Percentiles rank a stretch among this genome's conserved stretches.
Evolutionary conservation across 2,797 vertebrate species (phyloP).

Genomic region (Paedocypris micromegethes): DNA sequence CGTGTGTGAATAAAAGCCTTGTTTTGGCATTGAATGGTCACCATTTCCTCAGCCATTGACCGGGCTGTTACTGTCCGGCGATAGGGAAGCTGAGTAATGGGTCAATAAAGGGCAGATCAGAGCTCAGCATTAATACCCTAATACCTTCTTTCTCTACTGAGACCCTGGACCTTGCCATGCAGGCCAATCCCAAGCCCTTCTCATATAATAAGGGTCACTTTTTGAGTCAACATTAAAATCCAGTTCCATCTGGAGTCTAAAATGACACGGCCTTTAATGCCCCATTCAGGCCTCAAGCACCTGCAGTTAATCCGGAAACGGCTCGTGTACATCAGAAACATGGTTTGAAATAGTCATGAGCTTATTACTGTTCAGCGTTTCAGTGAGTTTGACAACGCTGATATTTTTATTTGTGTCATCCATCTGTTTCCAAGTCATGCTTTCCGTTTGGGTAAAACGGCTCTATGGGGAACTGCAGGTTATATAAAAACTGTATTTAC

Average conservation of each 20-base stretch:
- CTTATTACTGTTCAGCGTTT: constrained; percentile 18
- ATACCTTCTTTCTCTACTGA: constrained; percentile 35
- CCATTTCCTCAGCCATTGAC: constrained; percentile 36
- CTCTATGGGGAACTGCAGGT: constrained; percentile 22
- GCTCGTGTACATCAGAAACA: constrained; percentile 20
- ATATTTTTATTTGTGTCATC: constrained; percentile 23
- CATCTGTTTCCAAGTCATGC: constrained; percentile 18
- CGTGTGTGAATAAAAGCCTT: constrained; percentile 30
- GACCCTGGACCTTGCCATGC: constrained; percentile 17
- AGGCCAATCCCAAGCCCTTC: constrained; percentile 19
- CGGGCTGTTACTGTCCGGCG: constrained; percentile 45
- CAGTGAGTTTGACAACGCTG: constrained; percentile 20
- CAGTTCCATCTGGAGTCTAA: constrained; percentile 23
- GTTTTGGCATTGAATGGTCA: constrained; percentile 31
- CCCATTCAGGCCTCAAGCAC: constrained; percentile 6
- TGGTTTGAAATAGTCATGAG: constrained; percentile 33
- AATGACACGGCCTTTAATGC: constrained; percentile 25
- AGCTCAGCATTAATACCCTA: constrained; percentile 38
- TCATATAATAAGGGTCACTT: constrained; percentile 48
- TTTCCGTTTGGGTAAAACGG: constrained; percentile 5
- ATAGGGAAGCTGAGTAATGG: constrained; percentile 46
- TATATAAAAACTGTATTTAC: constrained; percentile 24
- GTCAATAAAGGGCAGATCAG: constrained; percentile 42
- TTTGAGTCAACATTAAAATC: constrained; percentile 39
- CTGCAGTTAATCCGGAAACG: constrained; percentile 26